Conservation (phyloP, 2,888 invertebrate genomes). For the Nezara viridula region DNA sequence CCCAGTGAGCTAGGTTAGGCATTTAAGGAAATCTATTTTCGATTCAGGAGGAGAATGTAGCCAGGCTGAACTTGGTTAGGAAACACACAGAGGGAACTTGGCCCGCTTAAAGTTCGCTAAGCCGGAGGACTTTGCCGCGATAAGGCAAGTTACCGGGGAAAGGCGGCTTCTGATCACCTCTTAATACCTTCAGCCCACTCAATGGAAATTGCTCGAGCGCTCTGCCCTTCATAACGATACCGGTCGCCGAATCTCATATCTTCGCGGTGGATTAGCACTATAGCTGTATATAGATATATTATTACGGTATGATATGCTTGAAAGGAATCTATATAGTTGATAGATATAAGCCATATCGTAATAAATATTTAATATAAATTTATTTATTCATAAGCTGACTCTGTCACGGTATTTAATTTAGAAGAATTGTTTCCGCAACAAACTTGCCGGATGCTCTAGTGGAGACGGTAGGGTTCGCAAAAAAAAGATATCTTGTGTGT, state of each 20-base stretch:
- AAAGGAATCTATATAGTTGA: too few species aligned
- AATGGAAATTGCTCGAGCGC: neutral
- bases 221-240: neutral
- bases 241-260: neutral
- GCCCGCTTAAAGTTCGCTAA: slow-evolving; percentile 15
- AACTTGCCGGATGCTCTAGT: too few species aligned
- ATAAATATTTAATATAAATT: too few species aligned
- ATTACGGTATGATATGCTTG: too few species aligned
- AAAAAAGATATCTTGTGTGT: too few species aligned
- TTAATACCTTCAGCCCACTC: slow-evolving; percentile 21
- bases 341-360: too few species aligned
- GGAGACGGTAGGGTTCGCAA: too few species aligned
- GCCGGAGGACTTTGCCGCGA: slow-evolving; percentile 15
- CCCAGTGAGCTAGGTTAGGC: neutral
- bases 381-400: too few species aligned
- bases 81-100: slow-evolving; percentile 26
- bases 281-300: neutral
- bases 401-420: too few species aligned
- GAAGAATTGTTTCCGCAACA: too few species aligned
- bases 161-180: slow-evolving; percentile 22
- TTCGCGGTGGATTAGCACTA: neutral
- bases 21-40: slow-evolving; percentile 39
- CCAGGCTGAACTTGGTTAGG: neutral
- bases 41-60: neutral
- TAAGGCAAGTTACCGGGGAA: slow-evolving; percentile 18